Evolutionary conservation across 2,113 vertebrate genomes (phyloP).

Genomic region (Cranoglanis bouderius): DNA sequence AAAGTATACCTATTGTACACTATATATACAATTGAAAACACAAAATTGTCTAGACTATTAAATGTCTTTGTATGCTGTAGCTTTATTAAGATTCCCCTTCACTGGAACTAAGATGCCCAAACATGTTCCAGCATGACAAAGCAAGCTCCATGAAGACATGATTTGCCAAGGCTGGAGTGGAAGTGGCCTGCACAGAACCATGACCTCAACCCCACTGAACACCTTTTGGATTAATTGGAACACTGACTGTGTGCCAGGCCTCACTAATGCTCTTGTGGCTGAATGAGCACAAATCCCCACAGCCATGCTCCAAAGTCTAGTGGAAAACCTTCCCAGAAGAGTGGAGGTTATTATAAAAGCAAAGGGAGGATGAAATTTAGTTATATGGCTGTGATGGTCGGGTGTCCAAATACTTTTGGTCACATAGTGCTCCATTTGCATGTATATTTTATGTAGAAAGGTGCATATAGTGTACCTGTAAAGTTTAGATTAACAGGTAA

Average conservation of each 20-base stretch:
- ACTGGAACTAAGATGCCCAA: not conserved
- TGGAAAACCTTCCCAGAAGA: not conserved
- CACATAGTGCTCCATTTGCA: not conserved
- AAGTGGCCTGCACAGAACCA: not conserved
- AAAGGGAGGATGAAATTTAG: not conserved
- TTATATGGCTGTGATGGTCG: not conserved
- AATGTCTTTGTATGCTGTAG: not conserved
- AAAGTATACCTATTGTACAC: not conserved
- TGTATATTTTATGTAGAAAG: not conserved
- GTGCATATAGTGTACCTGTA: not conserved
- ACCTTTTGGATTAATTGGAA: not conserved
- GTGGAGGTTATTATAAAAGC: not conserved
- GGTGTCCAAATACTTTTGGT: not conserved
- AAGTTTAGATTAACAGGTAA: not conserved
- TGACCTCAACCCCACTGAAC: not conserved
- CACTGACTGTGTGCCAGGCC: not conserved
- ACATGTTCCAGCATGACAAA: not conserved
- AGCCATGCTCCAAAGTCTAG: not conserved
- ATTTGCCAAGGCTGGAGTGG: not conserved
- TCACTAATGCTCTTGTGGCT: not conserved
- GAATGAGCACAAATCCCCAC: not conserved
- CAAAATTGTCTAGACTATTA: not conserved
- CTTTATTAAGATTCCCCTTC: not conserved
- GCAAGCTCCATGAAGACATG: not conserved
- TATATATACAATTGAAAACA: not conserved